Percentiles rank a stretch among this genome's conserved stretches.
Conservation (phyloP, 2,888 invertebrate species). For the Apodemia duryi region DNA sequence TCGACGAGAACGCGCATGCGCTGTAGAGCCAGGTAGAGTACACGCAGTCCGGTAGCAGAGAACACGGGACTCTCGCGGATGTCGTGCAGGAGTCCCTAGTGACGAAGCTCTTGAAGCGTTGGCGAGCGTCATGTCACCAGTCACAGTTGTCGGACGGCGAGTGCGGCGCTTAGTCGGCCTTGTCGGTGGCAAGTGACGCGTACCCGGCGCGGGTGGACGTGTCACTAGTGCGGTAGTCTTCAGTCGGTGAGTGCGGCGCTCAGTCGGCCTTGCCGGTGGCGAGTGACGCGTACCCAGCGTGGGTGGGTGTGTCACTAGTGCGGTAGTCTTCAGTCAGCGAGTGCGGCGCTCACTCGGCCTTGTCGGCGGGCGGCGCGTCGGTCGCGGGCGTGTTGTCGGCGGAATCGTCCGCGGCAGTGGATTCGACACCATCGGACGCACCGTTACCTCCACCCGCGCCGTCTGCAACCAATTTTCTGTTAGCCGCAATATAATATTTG, state of each 20-base stretch:
- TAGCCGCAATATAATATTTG: constrained; percentile 14
- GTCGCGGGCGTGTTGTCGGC: constrained; percentile 44
- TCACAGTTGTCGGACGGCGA: no score
- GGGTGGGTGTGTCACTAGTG: constrained; percentile 23
- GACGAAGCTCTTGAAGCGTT: constrained; percentile 1
- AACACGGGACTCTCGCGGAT: background rate
- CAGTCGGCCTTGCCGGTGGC: constrained; percentile 20
- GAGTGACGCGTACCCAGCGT: constrained; percentile 30
- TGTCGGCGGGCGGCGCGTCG: constrained; percentile 46
- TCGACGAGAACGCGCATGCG: no score
- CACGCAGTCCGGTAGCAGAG: background rate
- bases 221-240: constrained; percentile 13
- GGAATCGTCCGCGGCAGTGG: constrained; percentile 40
- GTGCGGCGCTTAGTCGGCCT: constrained; percentile 25
- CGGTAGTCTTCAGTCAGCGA: background rate
- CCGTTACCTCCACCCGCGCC: constrained; percentile 49
- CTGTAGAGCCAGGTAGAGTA: background rate
- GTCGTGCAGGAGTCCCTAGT: no score
- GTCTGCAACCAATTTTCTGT: constrained; percentile 29
- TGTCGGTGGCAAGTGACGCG: constrained; percentile 29
- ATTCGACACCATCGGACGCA: constrained; percentile 44
- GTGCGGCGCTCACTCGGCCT: constrained; percentile 47
- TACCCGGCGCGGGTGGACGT: constrained; percentile 22
- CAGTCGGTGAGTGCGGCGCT: constrained; percentile 21
- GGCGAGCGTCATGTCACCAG: constrained; percentile 20